Percentiles rank a stretch among this genome's conserved stretches.
Conservation (phyloP, 2,888 invertebrate genomes). For the Nebria brevicollis region DNA sequence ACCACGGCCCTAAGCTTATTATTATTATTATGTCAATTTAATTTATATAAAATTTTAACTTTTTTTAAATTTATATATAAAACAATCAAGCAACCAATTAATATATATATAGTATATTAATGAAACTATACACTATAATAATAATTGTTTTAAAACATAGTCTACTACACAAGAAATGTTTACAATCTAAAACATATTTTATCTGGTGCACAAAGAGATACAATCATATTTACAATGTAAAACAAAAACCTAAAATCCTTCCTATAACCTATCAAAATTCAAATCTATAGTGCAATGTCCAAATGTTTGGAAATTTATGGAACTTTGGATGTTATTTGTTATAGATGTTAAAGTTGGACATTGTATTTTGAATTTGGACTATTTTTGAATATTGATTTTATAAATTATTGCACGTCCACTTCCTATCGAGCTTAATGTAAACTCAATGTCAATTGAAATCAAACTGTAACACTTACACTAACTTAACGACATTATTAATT, state of each 20-base stretch:
- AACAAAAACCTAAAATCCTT: background rate
- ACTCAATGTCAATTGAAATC: slow-evolving; percentile 63
- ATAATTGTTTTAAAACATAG: too few relatives aligned
- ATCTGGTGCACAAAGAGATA: slow-evolving; percentile 21
- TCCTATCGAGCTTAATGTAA: slow-evolving; percentile 62
- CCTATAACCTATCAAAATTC: background rate
- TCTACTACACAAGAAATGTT: background rate
- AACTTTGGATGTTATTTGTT: background rate
- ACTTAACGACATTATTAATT: background rate
- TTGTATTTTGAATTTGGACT: background rate
- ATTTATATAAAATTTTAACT: background rate
- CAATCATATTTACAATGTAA: slow-evolving; percentile 30
- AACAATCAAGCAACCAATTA: background rate
- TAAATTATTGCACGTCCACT: slow-evolving; percentile 48
- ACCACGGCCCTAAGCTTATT: background rate
- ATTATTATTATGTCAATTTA: background rate
- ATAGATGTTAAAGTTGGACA: background rate
- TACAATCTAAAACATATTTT: background rate
- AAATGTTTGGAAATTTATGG: slow-evolving; percentile 6
- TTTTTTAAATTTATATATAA: background rate
- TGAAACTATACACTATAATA: background rate
- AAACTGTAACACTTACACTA: slow-evolving; percentile 49
- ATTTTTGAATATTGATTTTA: slow-evolving; percentile 10
- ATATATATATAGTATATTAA: background rate
- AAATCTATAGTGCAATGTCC: background rate